Evolutionary conservation across 2,113 vertebrate species (phyloP).

Genomic region (Camelus bactrianus): DNA sequence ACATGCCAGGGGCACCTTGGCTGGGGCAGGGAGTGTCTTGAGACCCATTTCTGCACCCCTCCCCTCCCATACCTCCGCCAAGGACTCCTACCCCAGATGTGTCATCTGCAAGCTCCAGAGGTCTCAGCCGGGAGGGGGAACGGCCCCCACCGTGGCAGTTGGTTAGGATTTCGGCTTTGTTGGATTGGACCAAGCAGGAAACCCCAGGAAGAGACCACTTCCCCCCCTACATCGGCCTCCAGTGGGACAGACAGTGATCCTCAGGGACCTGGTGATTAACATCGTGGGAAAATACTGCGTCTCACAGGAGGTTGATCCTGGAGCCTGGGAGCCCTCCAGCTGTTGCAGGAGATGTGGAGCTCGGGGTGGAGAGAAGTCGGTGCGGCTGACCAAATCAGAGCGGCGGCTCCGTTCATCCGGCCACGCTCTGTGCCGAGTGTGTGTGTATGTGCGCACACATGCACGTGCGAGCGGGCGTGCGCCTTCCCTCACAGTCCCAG

Average conservation of each 20-base stretch:
- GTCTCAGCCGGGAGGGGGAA: background rate
- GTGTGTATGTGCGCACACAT: background rate
- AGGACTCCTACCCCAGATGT: background rate
- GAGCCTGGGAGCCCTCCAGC: background rate
- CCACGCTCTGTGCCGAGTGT: background rate
- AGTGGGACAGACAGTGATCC: no score
- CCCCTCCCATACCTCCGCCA: background rate
- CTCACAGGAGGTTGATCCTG: background rate
- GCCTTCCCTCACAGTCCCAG: rapidly evolving
- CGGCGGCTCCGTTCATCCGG: rapidly evolving
- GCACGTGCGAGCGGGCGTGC: no score
- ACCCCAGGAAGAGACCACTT: background rate
- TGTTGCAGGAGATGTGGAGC: rapidly evolving
- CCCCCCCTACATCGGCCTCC: background rate
- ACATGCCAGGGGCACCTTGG: rapidly evolving
- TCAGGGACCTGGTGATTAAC: rapidly evolving
- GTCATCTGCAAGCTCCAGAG: background rate
- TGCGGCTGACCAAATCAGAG: background rate
- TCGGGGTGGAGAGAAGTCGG: background rate
- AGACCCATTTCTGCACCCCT: background rate
- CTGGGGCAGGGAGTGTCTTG: background rate
- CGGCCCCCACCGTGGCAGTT: rapidly evolving
- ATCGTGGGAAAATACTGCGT: background rate
- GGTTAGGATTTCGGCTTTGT: background rate
- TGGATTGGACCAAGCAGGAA: background rate